phyloP scores from a whole-genome alignment of 2,113 vertebrate genomes.

The Haemorhous mexicanus region DNA sequence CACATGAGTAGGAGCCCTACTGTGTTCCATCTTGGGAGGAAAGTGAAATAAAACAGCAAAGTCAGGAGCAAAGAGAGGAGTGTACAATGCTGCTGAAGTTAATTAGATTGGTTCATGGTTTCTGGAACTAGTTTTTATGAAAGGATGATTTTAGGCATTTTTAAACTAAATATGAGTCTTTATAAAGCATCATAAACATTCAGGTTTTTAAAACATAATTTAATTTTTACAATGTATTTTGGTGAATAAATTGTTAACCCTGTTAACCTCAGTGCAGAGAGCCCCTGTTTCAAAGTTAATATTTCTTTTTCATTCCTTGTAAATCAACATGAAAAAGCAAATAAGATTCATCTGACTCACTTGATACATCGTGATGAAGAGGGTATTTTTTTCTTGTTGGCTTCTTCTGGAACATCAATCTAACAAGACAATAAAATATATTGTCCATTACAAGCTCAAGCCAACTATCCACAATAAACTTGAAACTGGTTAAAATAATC shows the following conservation, averaged over 20 bases:
- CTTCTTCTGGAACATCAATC: conserved; percentile 74
- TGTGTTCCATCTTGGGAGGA: neutral
- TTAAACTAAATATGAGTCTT: neutral
- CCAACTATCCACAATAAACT: neutral
- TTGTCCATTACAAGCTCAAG: neutral
- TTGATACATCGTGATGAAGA: conserved; percentile 62
- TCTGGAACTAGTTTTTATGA: neutral
- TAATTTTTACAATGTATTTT: neutral
- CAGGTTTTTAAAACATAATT: neutral
- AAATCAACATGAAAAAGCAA: neutral
- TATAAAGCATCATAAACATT: neutral
- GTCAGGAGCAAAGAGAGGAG: neutral
- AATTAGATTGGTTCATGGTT: neutral
- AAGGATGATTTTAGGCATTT: neutral
- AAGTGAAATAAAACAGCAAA: neutral
- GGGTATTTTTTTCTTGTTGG: conserved; percentile 63
- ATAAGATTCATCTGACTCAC: conserved; percentile 69
- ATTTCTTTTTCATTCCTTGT: neutral
- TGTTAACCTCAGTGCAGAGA: neutral
- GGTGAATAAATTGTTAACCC: neutral
- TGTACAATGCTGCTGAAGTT: neutral
- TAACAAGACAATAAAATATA: conserved; percentile 49
- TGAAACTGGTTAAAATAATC: neutral
- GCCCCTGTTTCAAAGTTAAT: neutral
- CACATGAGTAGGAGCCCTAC: neutral